Evolutionary conservation across 2,113 vertebrate genomes (phyloP).

Genomic region (Dasypus novemcinctus): DNA sequence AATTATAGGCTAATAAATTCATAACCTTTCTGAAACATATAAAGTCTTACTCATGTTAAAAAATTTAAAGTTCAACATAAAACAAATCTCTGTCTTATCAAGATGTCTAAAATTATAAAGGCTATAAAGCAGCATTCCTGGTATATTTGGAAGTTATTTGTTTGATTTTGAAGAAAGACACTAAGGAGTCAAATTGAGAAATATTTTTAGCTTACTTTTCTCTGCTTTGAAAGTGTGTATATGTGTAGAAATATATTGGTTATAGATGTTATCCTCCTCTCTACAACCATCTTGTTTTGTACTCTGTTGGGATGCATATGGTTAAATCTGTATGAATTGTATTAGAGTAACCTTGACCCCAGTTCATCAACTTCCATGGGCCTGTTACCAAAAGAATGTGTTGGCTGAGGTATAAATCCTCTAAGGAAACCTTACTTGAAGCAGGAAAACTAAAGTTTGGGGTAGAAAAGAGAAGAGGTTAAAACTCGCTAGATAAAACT

Average conservation of each 20-base stretch:
- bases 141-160: not conserved
- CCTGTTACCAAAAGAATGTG: not conserved
- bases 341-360: not conserved
- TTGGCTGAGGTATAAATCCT: not conserved
- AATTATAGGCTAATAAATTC: not conserved
- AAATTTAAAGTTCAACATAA: not conserved
- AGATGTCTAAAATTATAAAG: not conserved
- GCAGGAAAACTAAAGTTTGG: not conserved
- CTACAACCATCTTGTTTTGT: not conserved
- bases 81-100: not conserved
- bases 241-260: not conserved
- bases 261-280: not conserved
- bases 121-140: not conserved
- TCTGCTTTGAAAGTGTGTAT: not conserved
- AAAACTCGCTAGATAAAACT: not conserved
- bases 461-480: not conserved
- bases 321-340: not conserved
- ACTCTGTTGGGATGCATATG: not conserved
- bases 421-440: not conserved
- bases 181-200: not conserved
- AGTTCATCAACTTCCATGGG: not conserved
- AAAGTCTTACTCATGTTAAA: constrained; percentile 11
- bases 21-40: not conserved
- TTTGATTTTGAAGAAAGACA: constrained; percentile 4
- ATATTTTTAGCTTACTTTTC: constrained; percentile 1